Evolutionary conservation across 64 coral and sea anemone species (phyloP), one percentile per base, ranked within the genome.

Genomic region (Dendrophyllia cribrosa): DNA sequence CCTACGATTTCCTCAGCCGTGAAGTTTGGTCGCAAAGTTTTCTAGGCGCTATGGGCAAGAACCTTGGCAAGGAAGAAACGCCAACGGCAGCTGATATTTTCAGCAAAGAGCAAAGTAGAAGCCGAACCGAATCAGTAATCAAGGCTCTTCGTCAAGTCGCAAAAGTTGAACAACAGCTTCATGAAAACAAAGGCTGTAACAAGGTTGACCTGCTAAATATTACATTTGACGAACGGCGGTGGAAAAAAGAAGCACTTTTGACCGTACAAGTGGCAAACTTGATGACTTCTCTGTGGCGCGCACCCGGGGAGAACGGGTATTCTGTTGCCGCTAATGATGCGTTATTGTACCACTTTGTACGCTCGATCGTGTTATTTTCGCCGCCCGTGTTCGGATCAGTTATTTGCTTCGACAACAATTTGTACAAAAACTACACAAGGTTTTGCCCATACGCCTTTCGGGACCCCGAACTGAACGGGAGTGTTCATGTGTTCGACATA

Each of bases 361-460:
- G 93, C 16, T 95, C 93, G 12, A 95, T 95, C 20, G 78, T 95
- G 3, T 79, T 93, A 52, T 98, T 92, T 48, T 98, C 96, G 15
- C 62, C 63, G 4, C n/a, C 78, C 12, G 84, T 93, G 8, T 98
- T 92, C 43, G 96, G 96, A 19, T 98, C 96, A 7, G 93, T 95
- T 0, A 84, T 98, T 58, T 98, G 96, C 81, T 98, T 98, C 20
- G 96, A 98, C 53, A 91, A 82, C 53, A 77, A 95, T 25, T 86
- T 90, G 78, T 98, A 95, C 34, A 97, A 94, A 55, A 80, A 94
- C 9, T 95, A 98, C 51, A 84, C 70, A 6, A 51, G 89, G 1
- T 98, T 98, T 64, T 98, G 96, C 62, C 96, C 96, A 23, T 98
- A 93, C 52, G 96, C 96, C 3, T 98, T 93, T 70, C 92, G 89